phyloP scores from a whole-genome alignment of 2,888 invertebrate genomes.

The Campaea margaritaria region DNA sequence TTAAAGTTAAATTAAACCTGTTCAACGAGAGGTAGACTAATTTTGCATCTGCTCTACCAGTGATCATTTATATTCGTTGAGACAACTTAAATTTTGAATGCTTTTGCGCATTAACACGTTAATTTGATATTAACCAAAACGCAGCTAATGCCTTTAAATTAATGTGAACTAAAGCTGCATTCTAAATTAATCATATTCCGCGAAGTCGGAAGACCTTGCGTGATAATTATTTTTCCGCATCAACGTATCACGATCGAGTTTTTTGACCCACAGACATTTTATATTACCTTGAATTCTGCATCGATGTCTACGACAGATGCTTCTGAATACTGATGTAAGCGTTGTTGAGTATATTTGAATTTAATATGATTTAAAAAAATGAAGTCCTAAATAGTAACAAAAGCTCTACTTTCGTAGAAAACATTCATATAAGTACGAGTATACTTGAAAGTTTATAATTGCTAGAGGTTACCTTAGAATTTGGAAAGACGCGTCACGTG shows the following conservation, averaged over 20 bases:
- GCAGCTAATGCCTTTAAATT: background rate
- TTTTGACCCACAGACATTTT: conserved; percentile 17
- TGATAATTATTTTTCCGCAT: conserved; percentile 18
- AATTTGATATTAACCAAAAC: background rate
- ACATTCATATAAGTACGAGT: too few species aligned
- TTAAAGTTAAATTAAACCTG: conserved; percentile 11
- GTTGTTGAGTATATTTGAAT: background rate
- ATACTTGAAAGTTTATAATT: too few species aligned
- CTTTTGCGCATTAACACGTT: background rate
- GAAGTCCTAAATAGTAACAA: background rate
- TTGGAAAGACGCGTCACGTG: too few species aligned
- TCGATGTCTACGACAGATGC: background rate
- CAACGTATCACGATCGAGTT: conserved; percentile 1
- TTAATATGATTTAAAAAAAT: background rate
- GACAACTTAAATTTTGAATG: background rate
- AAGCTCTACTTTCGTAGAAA: too few species aligned
- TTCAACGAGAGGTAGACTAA: background rate
- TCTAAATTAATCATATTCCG: background rate
- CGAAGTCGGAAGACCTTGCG: background rate
- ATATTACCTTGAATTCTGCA: background rate
- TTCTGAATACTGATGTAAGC: background rate
- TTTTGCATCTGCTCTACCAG: background rate
- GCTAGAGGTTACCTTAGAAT: too few species aligned
- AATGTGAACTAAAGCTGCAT: background rate
- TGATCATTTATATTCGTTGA: background rate